Base-by-base conservation (phyloP, 2,797 vertebrate genomes). In the Orientallactaga sibirica region DNA sequence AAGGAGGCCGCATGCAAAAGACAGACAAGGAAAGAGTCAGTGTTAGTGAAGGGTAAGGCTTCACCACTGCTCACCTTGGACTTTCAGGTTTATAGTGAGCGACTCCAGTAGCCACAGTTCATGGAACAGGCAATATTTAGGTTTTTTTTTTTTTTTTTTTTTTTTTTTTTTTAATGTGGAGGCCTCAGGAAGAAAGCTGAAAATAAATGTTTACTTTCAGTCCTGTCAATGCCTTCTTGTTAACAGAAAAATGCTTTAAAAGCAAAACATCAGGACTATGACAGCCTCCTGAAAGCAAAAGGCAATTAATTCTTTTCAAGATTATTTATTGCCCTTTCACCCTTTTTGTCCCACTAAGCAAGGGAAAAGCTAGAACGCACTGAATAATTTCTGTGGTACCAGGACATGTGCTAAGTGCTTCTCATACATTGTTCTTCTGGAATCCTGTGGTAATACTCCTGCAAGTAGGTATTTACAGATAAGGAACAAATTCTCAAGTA, bases 211-310 rank as follows among this genome's bases (percentile, higher is more conserved):
- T 90, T 24, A 77, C 2, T 78, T 64, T 83, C 62, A 66, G 67
- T 93, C 74, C 79, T 71, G 7, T 73, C 67, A 64, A 9, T 85
- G 58, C 43, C 67, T 83, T 88, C 41, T 71, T 82, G 52, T 70
- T 90, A 89, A 71, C 1, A 73, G 67, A 88, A n/a, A 37, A 73
- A 43, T 76, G 16, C 61, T 92, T 64, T 79, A 71, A 87, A 55
- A 92, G 62, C 7, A 91, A 88, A 87, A 29, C 85, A 67, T 77
- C 52, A 76, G 76, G 77, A 43, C 0, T 48, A 14, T 5, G 70
- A 67, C 20, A 61, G 37, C 66, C 10, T 84, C 25, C 41, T 76
- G 58, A 90, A 92, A 88, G n/a, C n/a, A 88, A 83, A 92, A 88
- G 25, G 41, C 62, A 66, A 81, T 77, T 27, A 74, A 76, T 43